Base-by-base conservation (phyloP, 2,888 invertebrate species). In the Rhagonycha fulva region DNA sequence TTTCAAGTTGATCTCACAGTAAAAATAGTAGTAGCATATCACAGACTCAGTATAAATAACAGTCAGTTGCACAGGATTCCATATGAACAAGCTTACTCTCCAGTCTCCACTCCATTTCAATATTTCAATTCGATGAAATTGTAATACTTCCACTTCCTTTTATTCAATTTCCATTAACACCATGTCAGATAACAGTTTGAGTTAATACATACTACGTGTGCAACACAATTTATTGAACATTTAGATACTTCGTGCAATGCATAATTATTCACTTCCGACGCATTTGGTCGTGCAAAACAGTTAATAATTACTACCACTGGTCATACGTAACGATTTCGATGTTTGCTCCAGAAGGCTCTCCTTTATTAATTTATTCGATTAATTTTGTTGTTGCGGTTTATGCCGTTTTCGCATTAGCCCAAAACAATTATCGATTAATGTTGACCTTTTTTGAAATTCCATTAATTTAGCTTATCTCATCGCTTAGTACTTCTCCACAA, bases 191-290 rank as follows among this genome's bases (percentile, higher is more conserved):
- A 26, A 10, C 30, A 12, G 66, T 66, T 66, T 24, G 23, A 26
- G 26, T 19, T 68, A 14, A 26, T 47, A 47, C n/a, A 26, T 24
- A 19, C 30, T 19, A 66, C 9, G 30, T 19, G 71, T n/a, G 47
- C 47, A 47, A 66, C 28, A 26, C 9, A 72, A 72, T 72, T 72
- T 26, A 60, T 28, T 26, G 23, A 14, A 61, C 61, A 72, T 68
- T 72, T 72, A 61, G 30, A 30, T 14, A 47, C 47, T 28, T 11
- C 26, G 30, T 72, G 68, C 72, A 61, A 68, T 72, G 72, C 68
- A 72, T 72, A 72, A 72, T 72, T 62, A 68, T 68, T 19, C 9
- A 30, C 61, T 72, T 72, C 72, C 68, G 72, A 61, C 67, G 61
- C 72, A 72, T 72, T 72, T 68, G 67, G 67, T 26, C 66, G 62